Base-by-base conservation (phyloP, 2,797 vertebrate genomes). In the Anguilla megastoma region DNA sequence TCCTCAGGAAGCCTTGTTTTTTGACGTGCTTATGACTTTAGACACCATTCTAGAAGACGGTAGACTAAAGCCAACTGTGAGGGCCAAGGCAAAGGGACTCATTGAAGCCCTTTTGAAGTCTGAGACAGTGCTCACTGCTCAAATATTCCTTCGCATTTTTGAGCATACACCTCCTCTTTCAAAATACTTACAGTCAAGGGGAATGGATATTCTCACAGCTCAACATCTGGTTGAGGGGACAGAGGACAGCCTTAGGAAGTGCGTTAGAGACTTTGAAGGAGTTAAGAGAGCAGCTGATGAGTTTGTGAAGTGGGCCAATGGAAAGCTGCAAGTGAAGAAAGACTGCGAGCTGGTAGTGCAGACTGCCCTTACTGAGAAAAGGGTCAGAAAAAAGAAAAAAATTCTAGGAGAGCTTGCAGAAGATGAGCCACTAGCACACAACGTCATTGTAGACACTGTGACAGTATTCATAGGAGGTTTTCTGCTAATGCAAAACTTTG, bases 131-230 rank as follows among this genome's bases (percentile, higher is more conserved):
- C 85, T 90, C 50, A 86, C 36, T 66, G 87, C 82, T 85, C 87
- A 90, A 85, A 27, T 56, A 10, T 56, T 27, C n/a, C 84, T 82
- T n/a, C 0, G 52, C 10, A 90, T 88, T 80, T 85, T 86, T 33
- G n/a, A 76, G 71, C 71, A 33, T 30, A 88, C 89, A 60, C 85
- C 87, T 21, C 87, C 88, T 7, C 52, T 90, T 18, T 90, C 91
- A 90, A 89, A 92, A 91, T 8, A 69, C 58, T 16, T 60, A 60
- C 89, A 89, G 85, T 88, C 84, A 84, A 82, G 33, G 3, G 50
- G 84, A 69, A 86, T 84, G 85, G 60, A 89, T 89, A 88, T 89
- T 63, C 18, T 88, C 7, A 16, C 85, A 84, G 85, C 89, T 84
- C 89, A 89, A 30, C 80, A 54, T 45, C 82, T 90, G 36, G 85